Evolutionary conservation across 1,140 invertebrate species (phyloP), one percentile per base, ranked within the genome.

Genomic region (Neodiprion pinetum): DNA sequence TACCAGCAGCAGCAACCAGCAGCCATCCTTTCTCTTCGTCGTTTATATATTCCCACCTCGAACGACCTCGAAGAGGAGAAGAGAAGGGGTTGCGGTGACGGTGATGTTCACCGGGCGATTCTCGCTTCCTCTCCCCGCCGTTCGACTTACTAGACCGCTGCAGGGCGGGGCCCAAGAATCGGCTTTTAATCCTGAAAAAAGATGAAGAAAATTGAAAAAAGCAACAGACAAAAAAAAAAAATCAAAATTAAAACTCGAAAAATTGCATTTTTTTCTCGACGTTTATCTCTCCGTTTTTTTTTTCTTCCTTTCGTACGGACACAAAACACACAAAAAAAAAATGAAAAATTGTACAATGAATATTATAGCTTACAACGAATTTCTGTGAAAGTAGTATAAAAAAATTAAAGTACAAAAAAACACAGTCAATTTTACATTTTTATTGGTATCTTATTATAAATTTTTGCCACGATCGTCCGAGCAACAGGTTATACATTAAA

Each of bases 161-260:
- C 79, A 85, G 85, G 84, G 84, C 83, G 84, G 84, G 82, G 83
- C 82, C 83, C 82, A 79, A 77, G 82, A 85, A 65, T 65, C 61
- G 61, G 17, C 1, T 65, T 14, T 1, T 66, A 14, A 14, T 21
- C 61, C 61, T 66, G 8, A 49, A 72, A 77, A 72, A 76, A 74
- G 76, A 66, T n/a, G 1, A 9, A 67, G 78, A 75, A 72, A 74
- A 75, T 49, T 9, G 72, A 12, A 76, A 74, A 76, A 79, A 77
- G 77, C 72, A 66, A 28, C n/a, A 47, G 72, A 76, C 76, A 82
- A 77, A 40, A 67, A 76, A 77, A 72, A 77, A 75, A 75, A 77
- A 70, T 74, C 70, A 71, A 76, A 68, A 14, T 7, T 71, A 53
- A 40, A 40, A 40, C 28, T 40, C 66, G 66, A 73, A 75, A 75